These are phyloP conservation scores for Drosophila emarginata DNA, from an alignment of 2,888 invertebrate genomes.

Conservation along the genomic window DNA sequence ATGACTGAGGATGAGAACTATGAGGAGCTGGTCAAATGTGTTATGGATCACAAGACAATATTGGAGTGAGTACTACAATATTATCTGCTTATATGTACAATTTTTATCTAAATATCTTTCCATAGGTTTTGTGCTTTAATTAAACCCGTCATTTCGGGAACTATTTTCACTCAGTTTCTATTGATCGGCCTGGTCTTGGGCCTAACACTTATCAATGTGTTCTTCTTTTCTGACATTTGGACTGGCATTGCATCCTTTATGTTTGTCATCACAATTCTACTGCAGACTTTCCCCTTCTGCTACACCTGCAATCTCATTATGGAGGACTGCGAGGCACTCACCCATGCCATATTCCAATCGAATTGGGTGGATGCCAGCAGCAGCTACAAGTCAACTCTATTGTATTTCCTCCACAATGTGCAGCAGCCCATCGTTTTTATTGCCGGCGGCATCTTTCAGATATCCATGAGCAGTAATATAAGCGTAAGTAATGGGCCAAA, in stretches of 20 bases:
- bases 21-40: constrained; percentile 62
- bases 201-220: constrained; percentile 61
- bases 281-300: constrained; percentile 72
- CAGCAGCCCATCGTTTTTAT: constrained; percentile 57
- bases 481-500: constrained; percentile 50
- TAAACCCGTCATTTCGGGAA: constrained; percentile 68
- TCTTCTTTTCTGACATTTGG: constrained; percentile 59
- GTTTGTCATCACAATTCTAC: constrained; percentile 52
- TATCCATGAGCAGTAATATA: constrained; percentile 64
- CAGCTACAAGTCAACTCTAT: constrained; percentile 56
- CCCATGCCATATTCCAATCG: constrained; percentile 66
- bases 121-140: constrained; percentile 55
- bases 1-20: constrained; percentile 57
- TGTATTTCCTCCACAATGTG: constrained; percentile 68
- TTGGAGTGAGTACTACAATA: constrained; percentile 50
- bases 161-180: constrained; percentile 71
- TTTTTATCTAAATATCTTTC: background rate
- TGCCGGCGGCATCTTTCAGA: constrained; percentile 65
- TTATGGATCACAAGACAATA: constrained; percentile 70
- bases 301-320: constrained; percentile 67
- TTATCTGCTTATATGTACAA: background rate
- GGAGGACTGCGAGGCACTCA: constrained; percentile 62
- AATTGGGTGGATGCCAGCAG: constrained; percentile 64
- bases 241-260: constrained; percentile 57
- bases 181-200: constrained; percentile 64